Base-by-base conservation (phyloP, 1,140 invertebrate species). In the Drosophila quadrilineata region DNA sequence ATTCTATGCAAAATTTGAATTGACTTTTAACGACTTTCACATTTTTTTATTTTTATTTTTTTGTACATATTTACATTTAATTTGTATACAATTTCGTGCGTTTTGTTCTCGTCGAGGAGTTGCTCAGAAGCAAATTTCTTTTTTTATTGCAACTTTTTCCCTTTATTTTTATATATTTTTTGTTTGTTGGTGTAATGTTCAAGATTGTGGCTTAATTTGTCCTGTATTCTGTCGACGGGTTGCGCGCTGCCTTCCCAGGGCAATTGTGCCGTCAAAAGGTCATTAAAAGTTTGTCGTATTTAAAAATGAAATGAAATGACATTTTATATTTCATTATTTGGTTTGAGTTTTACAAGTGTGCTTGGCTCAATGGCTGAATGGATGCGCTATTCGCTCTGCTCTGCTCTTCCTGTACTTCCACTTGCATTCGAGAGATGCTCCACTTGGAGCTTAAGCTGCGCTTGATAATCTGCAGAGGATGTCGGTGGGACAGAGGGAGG, bases 281-380 rank as follows among this genome's bases (percentile, higher is more conserved):
- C 79, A 85, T 85, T 85, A 85, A 85, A 85, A 85, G 71, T 79
- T 85, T 85, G 41, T 73, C 85, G 79, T 79, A 85, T 85, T 85
- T 85, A 75, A 74, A 79, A 56, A 70, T 56, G 14, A 63, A 69
- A 60, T 66, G 71, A 84, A 77, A 73, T 71, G 57, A 84, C 73
- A 76, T 85, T 73, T 84, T 57, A 76, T 84, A 84, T n/a, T n/a
- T n/a, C n/a, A n/a, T 82, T 64, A 84, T 80, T 79, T 82, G 84
- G 72, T 84, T 79, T 75, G 54, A 79, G 65, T 85, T 84, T 77
- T n/a, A n/a, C n/a, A n/a, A n/a, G n/a, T n/a, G n/a, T n/a, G n/a
- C n/a, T n/a, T n/a, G n/a, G n/a, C n/a, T n/a, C n/a, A n/a, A 68
- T 70, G 65, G 58, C 16, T 64, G 58, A 17, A 63, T 53, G n/a